Evolutionary conservation across 2,888 invertebrate genomes (phyloP), one percentile per base, ranked within the genome.

Genomic region (Amphiduros pacificus): DNA sequence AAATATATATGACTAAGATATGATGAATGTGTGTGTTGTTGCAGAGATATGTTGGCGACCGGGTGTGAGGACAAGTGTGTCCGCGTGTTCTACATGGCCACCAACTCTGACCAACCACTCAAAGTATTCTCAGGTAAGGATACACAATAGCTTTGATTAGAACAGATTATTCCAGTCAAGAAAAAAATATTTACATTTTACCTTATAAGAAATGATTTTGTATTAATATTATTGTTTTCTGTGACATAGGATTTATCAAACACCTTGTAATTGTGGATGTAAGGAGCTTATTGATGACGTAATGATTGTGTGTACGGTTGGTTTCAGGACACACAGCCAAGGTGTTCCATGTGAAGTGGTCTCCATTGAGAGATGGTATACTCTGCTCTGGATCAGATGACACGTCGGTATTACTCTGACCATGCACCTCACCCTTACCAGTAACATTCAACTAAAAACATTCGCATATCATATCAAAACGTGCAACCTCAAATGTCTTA

Each of bases 371-470:
- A 51, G 79, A 79, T 44, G 80, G 81, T 54, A 74, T 83, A 49
- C 68, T 84, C 2, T 81, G 81, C 63, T 82, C 81, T 68, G 82
- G 83, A 0, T 83, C 83, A 41, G 84, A 84, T 75, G 84, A 84
- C 67, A 65, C 74, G 82, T 82, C 66, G 64, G 74, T 66, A 26
- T 44, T 4, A 54, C 22, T 44, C n/a, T n/a, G n/a, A n/a, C n/a
- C n/a, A n/a, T n/a, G n/a, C n/a, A n/a, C n/a, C n/a, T n/a, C n/a
- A n/a, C n/a, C n/a, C n/a, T n/a, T n/a, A n/a, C n/a, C n/a, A n/a
- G n/a, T n/a, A n/a, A n/a, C n/a, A n/a, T n/a, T n/a, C n/a, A n/a
- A n/a, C n/a, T n/a, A n/a, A n/a, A n/a, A n/a, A n/a, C n/a, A n/a
- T n/a, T n/a, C n/a, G n/a, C n/a, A n/a, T n/a, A n/a, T n/a, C n/a